Percentiles rank a stretch among this genome's conserved stretches.
Conservation (phyloP, 1,140 invertebrate species). For the Laupala kohalensis region DNA sequence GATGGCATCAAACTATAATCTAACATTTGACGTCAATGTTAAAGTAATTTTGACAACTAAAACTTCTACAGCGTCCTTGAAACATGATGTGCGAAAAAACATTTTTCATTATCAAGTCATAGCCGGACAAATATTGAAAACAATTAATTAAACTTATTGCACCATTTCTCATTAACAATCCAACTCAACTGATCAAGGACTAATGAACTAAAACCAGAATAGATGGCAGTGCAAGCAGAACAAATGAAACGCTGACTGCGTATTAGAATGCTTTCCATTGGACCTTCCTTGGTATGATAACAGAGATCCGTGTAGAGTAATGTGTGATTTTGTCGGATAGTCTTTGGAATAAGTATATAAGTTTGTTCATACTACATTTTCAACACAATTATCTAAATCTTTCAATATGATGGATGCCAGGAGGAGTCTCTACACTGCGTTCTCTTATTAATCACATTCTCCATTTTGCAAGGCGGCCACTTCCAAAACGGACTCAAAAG, state of each 20-base stretch:
- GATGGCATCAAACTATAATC: conserved; percentile 2
- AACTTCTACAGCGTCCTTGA: not conserved
- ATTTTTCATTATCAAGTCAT: conserved; percentile 4
- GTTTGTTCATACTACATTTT: no score
- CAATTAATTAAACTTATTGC: conserved; percentile 3
- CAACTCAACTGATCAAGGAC: conserved; percentile 3
- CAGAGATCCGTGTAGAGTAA: no score
- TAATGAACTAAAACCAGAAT: conserved; percentile 7
- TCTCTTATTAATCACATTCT: no score
- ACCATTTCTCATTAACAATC: conserved; percentile 8
- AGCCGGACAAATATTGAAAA: not conserved
- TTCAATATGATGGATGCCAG: no score
- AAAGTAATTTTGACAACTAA: conserved; percentile 6
- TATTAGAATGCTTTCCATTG: not conserved
- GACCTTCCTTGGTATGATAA: no score
- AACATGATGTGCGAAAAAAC: not conserved
- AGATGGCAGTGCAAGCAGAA: conserved; percentile 10
- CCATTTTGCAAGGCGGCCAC: no score
- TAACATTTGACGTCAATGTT: conserved; percentile 4
- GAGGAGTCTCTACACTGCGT: no score
- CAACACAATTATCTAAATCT: no score
- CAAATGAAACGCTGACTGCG: conserved; percentile 1
- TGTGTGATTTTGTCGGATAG: no score
- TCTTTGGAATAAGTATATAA: no score
- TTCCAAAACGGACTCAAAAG: no score